Evolutionary conservation across 2,797 vertebrate genomes (phyloP).

Genomic region (Halcyon chelicuti): DNA sequence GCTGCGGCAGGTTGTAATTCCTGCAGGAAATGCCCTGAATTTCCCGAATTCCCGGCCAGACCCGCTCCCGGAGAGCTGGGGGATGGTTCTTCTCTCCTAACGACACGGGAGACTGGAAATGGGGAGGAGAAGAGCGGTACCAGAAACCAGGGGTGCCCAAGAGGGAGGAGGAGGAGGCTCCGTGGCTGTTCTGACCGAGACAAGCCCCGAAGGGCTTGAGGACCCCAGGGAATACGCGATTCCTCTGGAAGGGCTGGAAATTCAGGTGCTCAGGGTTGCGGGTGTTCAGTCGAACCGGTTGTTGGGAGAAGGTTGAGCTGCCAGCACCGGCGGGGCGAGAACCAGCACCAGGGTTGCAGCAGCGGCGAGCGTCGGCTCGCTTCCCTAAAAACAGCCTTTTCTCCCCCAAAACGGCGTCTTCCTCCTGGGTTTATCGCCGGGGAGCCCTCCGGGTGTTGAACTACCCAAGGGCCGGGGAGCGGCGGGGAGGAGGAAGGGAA

Average conservation of each 20-base stretch:
- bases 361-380: fast-evolving
- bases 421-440: fast-evolving
- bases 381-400: neutral
- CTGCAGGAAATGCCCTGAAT: neutral
- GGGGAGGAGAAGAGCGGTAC: no score
- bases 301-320: neutral
- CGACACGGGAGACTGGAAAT: neutral
- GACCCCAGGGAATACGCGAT: fast-evolving
- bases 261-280: neutral
- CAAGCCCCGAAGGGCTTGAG: neutral
- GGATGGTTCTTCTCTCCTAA: neutral
- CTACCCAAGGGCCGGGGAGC: fast-evolving
- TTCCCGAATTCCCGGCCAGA: neutral
- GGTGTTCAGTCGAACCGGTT: neutral
- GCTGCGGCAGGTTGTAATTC: neutral
- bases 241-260: neutral
- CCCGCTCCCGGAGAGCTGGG: neutral
- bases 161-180: neutral
- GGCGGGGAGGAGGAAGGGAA: neutral
- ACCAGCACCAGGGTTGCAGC: neutral
- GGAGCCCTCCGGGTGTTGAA: fast-evolving
- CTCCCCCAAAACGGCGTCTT: neutral
- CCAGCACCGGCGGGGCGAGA: neutral
- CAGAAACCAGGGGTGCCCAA: neutral
- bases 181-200: neutral